A percentile compares a stretch with the other conserved stretches of the same genome.
These are phyloP conservation scores for Lithosia quadra DNA, from an alignment of 2,888 invertebrate species.

Conservation along the genomic window DNA sequence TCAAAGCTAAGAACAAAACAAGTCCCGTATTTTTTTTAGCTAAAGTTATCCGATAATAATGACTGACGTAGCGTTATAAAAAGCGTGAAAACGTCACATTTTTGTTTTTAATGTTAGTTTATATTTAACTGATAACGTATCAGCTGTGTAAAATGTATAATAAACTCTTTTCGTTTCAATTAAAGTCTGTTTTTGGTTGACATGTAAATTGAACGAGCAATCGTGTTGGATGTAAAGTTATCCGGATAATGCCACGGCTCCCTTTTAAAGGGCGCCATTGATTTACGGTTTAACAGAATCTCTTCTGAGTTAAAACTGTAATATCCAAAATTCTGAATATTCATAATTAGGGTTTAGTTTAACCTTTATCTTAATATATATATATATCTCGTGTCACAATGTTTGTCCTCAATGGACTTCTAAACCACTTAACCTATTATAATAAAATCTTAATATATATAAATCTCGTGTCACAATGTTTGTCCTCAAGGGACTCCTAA, in stretches of 20 bases:
- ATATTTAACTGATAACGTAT: neutral
- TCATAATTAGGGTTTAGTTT: too few relatives aligned
- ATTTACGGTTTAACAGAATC: constrained; percentile 44
- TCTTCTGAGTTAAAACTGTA: constrained; percentile 34
- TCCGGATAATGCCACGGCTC: constrained; percentile 39
- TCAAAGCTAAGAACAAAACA: neutral
- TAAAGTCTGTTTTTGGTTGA: constrained; percentile 34
- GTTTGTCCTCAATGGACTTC: too few relatives aligned
- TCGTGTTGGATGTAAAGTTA: constrained; percentile 45
- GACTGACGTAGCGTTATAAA: neutral
- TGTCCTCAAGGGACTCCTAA: too few relatives aligned
- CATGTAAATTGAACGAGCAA: constrained; percentile 24
- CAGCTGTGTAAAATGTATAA: neutral
- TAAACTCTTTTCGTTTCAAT: constrained; percentile 1
- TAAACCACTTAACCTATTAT: too few relatives aligned
- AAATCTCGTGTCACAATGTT: too few relatives aligned
- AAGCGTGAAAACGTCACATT: constrained; percentile 2
- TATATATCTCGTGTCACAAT: too few relatives aligned
- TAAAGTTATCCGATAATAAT: neutral
- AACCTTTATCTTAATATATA: too few relatives aligned
- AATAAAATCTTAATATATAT: too few relatives aligned
- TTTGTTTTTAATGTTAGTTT: constrained; percentile 2
- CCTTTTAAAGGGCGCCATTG: constrained; percentile 47
- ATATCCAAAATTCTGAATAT: constrained; percentile 26
- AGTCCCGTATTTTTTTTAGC: neutral